Base-by-base conservation (phyloP, 2,797 vertebrate genomes). In the Chaenodraco wilsoni region DNA sequence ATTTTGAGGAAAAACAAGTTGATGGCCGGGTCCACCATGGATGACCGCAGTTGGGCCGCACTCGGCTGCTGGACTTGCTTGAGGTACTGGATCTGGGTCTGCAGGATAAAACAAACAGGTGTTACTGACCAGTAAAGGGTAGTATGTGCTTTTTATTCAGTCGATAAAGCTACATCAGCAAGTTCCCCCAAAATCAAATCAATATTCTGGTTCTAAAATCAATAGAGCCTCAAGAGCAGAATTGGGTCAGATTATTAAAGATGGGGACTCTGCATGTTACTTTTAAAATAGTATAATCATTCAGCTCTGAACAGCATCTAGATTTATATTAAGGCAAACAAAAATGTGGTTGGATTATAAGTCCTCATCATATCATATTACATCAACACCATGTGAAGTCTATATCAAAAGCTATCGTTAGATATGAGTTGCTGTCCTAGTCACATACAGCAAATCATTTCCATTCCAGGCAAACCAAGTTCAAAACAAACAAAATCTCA, bases 1-100 rank as follows among this genome's bases (percentile, higher is more conserved):
- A 99, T 99, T 99, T 99, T 99, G 95, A 98, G 97, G 97, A 99
- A 99, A 98, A 99, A 98, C 95, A 99, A 99, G 97, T 99, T 99
- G 97, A 99, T 99, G 93, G 97, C 97, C 74, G 98, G 98, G 92
- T 99, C 98, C 90, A 99, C 98, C 98, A 99, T 98, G 92, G 98
- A 97, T 79, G 98, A 97, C 95, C 98, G 96, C 92, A 99, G 96
- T 94, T 99, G 98, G 93, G 98, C 98, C 73, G 97, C 97, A 73
- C 97, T 98, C 81, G 97, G 98, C 94, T 99, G 98, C 93, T 99
- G 98, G 91, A 98, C 98, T 98, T 99, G 98, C 96, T 99, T 99
- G 95, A 99, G 97, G 93, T 99, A 98, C 96, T 99, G 97, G 95
- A 99, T 99, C 94, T 99, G 98, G 92, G 96, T 99, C 98, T 99